Conservation (phyloP, 2,888 invertebrate species). For the Bombyx huttoni region DNA sequence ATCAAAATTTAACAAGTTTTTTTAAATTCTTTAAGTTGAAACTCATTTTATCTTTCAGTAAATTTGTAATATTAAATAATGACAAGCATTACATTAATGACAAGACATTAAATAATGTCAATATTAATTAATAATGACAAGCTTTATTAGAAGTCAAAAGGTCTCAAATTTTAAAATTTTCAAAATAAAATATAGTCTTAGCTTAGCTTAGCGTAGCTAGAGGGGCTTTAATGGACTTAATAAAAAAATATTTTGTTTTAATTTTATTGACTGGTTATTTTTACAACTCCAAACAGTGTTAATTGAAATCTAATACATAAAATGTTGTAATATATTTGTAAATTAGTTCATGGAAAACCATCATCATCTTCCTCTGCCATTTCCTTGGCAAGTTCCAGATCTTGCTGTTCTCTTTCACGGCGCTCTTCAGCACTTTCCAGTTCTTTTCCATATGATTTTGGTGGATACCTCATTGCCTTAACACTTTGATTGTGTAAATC, state of each 20-base stretch:
- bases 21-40: too few species aligned
- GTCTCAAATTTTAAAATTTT: too few species aligned
- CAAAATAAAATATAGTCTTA: too few species aligned
- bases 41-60: too few species aligned
- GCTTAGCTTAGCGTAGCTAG: too few species aligned
- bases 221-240: too few species aligned
- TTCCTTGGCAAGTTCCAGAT: slow-evolving; percentile 98
- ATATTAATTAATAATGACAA: too few species aligned
- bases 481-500: slow-evolving; percentile 99
- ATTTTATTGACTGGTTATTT: background rate
- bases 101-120: too few species aligned
- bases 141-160: too few species aligned
- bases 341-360: slow-evolving; percentile 73
- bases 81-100: too few species aligned
- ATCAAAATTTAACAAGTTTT: too few species aligned
- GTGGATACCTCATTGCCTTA: slow-evolving; percentile 99
- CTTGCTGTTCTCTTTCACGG: slow-evolving; percentile 96
- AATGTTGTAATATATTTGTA: slow-evolving; percentile 9
- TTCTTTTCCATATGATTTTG: slow-evolving; percentile 98
- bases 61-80: too few species aligned
- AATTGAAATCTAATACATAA: slow-evolving; percentile 6
- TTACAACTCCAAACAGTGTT: background rate
- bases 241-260: background rate
- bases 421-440: slow-evolving; percentile 97
- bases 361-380: slow-evolving; percentile 99